Base-by-base conservation (phyloP, 2,888 invertebrate genomes). In the Aporophyla lueneburgensis region DNA sequence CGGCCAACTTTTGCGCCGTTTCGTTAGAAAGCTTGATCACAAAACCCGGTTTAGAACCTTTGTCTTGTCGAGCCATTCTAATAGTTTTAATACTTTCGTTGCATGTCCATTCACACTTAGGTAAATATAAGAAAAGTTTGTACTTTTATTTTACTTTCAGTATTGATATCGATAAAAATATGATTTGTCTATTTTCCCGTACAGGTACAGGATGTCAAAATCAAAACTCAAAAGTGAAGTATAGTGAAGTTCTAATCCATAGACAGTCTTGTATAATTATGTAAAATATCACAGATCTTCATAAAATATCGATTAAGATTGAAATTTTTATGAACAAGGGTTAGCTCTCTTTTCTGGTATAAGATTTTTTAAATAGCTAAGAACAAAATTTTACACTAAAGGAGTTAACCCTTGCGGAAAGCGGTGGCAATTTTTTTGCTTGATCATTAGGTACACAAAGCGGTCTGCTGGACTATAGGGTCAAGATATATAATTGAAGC, bases 21-120 rank as follows among this genome's bases (percentile, higher is more conserved):
- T 96, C 97, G 71, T 89, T 93, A 3, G 96, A 94, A 58, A 97
- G 90, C 92, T 96, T 97, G 79, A 97, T 96, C 71, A 96, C 94
- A 90, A 97, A 96, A 40, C 96, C 96, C 69, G 94, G 85, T 89
- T 93, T 96, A 40, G 90, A 74, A 71, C 77, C 81, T 88, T 94
- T 96, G 53, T 94, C 93, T 80, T 88, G 90, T 74, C 92, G 94
- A 71, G 92, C 88, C 96, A 96, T 95, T 79, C 62, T 70, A 54
- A 56, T 75, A 24, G 65, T 54, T 54, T 14, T 90, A 62, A 56
- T 61, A 7, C 46, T 49, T 62, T 33, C 63, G 53, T 56, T 49
- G 68, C 61, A 70, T 73, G 63, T 54, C 59, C 61, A 68, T 75
- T 71, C 16, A 72, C 59, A 70, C 10, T 69, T 33, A 14, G 12